Evolutionary conservation across 1,140 invertebrate species (phyloP), one percentile per base, ranked within the genome.

Genomic region (Hypothenemus hampei): DNA sequence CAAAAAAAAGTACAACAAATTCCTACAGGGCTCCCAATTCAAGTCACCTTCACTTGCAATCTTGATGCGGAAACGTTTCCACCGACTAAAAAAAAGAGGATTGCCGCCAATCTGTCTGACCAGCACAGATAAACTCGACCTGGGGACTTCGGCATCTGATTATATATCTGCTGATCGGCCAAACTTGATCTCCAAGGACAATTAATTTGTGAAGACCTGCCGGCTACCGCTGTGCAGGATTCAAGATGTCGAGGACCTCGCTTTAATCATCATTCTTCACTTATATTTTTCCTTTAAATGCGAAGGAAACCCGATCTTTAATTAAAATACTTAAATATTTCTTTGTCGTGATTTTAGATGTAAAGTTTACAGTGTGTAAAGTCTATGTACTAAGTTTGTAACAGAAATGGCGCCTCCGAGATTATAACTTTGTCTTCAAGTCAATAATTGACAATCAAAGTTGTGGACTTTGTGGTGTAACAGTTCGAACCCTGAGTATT

Each of bases 51-150:
- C 48, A 51, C 36, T 15, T 41, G 23, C 48, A 29, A 51, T 16
- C 21, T 29, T 18, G 23, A 43, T 47, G 36, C 45, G 45, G 47
- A 48, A 57, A 41, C 20, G 31, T 37, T 11, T 43, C 23, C 16
- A 43, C 36, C 33, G 39, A 29, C 26, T 35, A 29, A 53, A 35
- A 35, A 46, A 47, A 55, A 47, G 47, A 36, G 13, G 11, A 26
- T 31, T 36, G 58, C 50, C 58, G 58, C 54, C 58, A 60, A 40
- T 48, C 49, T 43, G 58, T 60, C 58, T 60, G 55, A 26, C 35
- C 37, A 26, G 21, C 55, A 56, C 31, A 55, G 43, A 43, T 60
- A 48, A 33, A 52, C 58, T 60, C 54, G 45, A 31, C 43, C 23
- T 20, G 36, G 35, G 40, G 21, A 44, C 43, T 50, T 53, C 43